Conservation (phyloP, 35 echinoderm and acorn worm genomes). For the Apostichopus californicus region DNA sequence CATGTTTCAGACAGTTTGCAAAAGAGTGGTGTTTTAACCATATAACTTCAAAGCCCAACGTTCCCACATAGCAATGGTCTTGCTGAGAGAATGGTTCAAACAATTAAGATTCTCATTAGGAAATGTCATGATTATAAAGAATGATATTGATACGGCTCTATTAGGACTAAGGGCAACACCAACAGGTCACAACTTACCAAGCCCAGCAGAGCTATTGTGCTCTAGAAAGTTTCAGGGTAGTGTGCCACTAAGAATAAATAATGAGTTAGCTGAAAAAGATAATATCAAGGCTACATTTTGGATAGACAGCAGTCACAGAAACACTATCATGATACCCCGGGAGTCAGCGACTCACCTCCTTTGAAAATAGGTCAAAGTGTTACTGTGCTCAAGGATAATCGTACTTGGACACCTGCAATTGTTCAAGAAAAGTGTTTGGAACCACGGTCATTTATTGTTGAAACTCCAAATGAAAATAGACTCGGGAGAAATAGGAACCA, state of each 20-base stretch:
- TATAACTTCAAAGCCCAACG: slow-evolving; percentile 39
- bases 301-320: slow-evolving; percentile 28
- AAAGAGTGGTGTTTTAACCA: slow-evolving; percentile 32
- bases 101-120: slow-evolving; percentile 38
- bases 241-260: neutral
- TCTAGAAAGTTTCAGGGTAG: slow-evolving; percentile 19
- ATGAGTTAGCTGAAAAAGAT: slow-evolving; percentile 35
- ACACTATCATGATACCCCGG: slow-evolving; percentile 37
- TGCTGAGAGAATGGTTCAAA: slow-evolving; percentile 52
- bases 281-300: slow-evolving; percentile 2
- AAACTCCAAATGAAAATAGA: slow-evolving; percentile 26
- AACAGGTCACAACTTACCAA: neutral
- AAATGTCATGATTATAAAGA: neutral
- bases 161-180: neutral
- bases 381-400: slow-evolving; percentile 14
- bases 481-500: slow-evolving; percentile 37
- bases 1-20: neutral
- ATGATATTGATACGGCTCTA: slow-evolving; percentile 34
- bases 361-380: slow-evolving; percentile 19
- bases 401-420: slow-evolving; percentile 26
- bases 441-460: neutral
- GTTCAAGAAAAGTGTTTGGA: slow-evolving; percentile 29
- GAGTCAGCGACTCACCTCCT: neutral
- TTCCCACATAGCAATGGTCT: slow-evolving; percentile 69
- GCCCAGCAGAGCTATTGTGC: slow-evolving; percentile 16